These are phyloP conservation scores for Anseranas semipalmata DNA, from an alignment of 2,113 vertebrate genomes.

Conservation along the genomic window DNA sequence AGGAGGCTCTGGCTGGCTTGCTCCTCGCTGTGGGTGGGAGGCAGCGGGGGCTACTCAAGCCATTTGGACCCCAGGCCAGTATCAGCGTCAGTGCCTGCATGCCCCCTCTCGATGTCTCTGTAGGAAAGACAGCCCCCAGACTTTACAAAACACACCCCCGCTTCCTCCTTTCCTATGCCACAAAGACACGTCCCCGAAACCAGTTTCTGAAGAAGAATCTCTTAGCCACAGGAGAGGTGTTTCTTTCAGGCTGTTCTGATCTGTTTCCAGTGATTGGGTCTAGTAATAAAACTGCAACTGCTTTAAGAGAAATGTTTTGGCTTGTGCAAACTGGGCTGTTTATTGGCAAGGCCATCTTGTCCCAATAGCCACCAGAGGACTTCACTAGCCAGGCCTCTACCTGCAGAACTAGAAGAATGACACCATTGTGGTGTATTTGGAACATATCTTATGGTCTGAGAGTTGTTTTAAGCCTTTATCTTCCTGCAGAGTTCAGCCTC, in stretches of 20 bases:
- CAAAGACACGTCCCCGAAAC: accelerated
- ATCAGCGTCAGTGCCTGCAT: not conserved
- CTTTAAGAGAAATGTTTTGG: not conserved
- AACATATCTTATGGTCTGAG: accelerated
- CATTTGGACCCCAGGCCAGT: not conserved
- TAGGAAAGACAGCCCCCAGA: not conserved
- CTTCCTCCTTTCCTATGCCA: not conserved
- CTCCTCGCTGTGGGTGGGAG: not conserved
- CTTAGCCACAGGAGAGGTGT: not conserved
- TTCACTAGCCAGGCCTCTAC: not conserved
- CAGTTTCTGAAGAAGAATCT: not conserved
- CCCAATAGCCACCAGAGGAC: not conserved
- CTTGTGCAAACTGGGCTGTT: not conserved
- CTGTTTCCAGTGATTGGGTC: not conserved
- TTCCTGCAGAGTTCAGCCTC: not conserved
- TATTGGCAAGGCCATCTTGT: not conserved
- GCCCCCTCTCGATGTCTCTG: not conserved
- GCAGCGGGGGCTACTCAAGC: accelerated
- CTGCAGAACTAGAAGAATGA: not conserved
- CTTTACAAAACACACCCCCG: accelerated
- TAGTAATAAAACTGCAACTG: not conserved
- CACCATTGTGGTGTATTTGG: not conserved
- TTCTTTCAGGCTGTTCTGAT: not conserved
- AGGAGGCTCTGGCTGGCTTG: not conserved
- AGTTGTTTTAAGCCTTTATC: not conserved